phyloP scores from a whole-genome alignment of 2,113 vertebrate genomes.

The Gavialis gangeticus region DNA sequence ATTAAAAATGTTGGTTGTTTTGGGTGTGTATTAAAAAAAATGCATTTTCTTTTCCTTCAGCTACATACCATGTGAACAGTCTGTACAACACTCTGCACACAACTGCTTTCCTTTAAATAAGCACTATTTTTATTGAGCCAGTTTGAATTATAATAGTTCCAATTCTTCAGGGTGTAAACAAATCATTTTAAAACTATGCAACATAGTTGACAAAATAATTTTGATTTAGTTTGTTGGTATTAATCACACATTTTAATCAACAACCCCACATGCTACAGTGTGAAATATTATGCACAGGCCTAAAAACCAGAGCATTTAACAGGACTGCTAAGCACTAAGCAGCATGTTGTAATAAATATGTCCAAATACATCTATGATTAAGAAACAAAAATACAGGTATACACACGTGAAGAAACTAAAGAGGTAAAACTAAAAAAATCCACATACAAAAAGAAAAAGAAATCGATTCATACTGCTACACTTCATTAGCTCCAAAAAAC shows the following conservation, averaged over 20 bases:
- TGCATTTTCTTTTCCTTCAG: neutral
- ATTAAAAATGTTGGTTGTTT: neutral
- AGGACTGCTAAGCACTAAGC: neutral
- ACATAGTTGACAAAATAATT: neutral
- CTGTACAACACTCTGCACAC: neutral
- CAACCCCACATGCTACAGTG: neutral
- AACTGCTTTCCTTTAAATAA: neutral
- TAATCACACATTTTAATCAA: conserved; percentile 38
- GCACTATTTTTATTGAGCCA: neutral
- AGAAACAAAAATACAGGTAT: neutral
- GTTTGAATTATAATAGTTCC: neutral
- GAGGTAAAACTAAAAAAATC: neutral
- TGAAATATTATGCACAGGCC: neutral
- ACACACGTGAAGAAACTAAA: neutral
- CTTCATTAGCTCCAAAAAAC: neutral
- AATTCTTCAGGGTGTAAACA: neutral
- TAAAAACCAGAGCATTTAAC: neutral
- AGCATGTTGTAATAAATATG: neutral
- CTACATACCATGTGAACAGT: neutral
- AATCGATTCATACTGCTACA: neutral
- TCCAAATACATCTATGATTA: neutral
- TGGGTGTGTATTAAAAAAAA: neutral
- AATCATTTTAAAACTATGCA: neutral
- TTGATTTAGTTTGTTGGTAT: neutral
- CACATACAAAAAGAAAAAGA: neutral